These are phyloP conservation scores for Andrena trimmerana DNA, from an alignment of 2,888 invertebrate species.

Conservation along the genomic window DNA sequence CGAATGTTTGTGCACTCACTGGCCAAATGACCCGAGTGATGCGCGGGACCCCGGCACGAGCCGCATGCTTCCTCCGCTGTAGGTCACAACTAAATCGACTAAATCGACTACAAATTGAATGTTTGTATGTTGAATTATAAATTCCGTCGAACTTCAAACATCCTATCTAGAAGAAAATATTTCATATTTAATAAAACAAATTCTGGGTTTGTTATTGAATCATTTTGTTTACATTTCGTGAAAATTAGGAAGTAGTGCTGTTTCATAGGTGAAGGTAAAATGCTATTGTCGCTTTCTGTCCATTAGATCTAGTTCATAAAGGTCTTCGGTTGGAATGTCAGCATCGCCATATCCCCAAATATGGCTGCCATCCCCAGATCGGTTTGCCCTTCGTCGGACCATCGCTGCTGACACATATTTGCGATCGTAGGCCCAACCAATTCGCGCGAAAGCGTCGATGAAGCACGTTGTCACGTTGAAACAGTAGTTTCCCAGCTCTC, in stretches of 20 bases:
- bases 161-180: not conserved
- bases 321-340: constrained; percentile 87
- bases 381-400: constrained; percentile 87
- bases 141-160: not conserved
- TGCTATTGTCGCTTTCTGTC: constrained; percentile 80
- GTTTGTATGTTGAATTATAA: not conserved
- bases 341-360: constrained; percentile 89
- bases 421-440: constrained; percentile 94
- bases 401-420: constrained; percentile 88
- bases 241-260: not conserved
- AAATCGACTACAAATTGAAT: not conserved
- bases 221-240: not conserved
- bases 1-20: too few species aligned
- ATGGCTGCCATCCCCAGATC: constrained; percentile 87
- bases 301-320: constrained; percentile 87
- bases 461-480: constrained; percentile 92
- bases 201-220: not conserved
- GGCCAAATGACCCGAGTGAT: too few species aligned
- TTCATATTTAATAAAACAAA: not conserved
- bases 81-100: too few species aligned
- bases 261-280: not conserved
- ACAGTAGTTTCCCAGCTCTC: constrained; percentile 87
- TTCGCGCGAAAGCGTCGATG: constrained; percentile 91
- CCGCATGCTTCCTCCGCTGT: too few species aligned
- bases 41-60: too few species aligned